Evolutionary conservation across 2,797 vertebrate species (phyloP), one percentile per base, ranked within the genome.

Genomic region (Microtus agrestis): DNA sequence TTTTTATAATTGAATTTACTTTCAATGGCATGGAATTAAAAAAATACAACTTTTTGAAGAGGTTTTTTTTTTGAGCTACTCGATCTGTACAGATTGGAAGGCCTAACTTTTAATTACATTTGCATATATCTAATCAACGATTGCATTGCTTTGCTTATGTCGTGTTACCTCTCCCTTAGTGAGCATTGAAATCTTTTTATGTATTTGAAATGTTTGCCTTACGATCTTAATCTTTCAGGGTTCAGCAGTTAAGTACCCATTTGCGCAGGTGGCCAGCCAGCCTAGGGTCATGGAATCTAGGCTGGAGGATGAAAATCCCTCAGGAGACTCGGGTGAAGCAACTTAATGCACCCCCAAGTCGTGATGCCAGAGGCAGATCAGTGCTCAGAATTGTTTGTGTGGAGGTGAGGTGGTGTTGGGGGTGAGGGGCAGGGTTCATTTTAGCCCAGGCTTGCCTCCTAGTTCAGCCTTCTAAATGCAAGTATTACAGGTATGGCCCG

Each of bases 1-100:
- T 89, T 23, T 91, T 34, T 89, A 37, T 73, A 91, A 81, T 37
- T 88, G 59, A 89, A 87, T 95, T 96, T n/a, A 93, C 54, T 95
- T 89, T 91, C 40, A 93, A 9, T 71, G 76, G 63, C 21, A 10
- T 63, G 61, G 19, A 69, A 80, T 86, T 95, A 34, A 37, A 21
- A 17, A 76, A 78, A 12, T 31, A 29, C 37, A 46, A 59, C 5
- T 84, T 91, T 74, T 56, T 59, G 67, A 77, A 73, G 61, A 84
- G 21, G 11, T 48, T 48, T 48, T 48, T 59, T 73, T 56, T 37
- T 73, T 29, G 23, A 92, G 27, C 27, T 91, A 81, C 56, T 31
- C 74, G 19, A 73, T 74, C 29, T 93, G 6, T 80, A 6, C 14
- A 85, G 59, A 13, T 74, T 48, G 10, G 37, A 89, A 95, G 48